Evolutionary conservation across 2,797 vertebrate genomes (phyloP), one percentile per base, ranked within the genome.

Genomic region (Helicolenus hilgendorfi): DNA sequence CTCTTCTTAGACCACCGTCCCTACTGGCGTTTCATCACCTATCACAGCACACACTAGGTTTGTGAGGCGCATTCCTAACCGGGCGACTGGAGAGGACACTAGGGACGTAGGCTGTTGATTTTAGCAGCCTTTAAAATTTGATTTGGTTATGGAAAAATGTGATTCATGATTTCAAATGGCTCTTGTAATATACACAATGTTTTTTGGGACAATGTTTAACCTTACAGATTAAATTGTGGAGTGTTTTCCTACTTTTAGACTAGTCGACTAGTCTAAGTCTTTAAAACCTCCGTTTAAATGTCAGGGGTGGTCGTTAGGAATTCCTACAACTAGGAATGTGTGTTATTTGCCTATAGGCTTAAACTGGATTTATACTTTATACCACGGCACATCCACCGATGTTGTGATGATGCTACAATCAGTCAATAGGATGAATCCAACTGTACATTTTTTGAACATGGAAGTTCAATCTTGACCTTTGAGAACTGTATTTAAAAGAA

Each of bases 51-150:
- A 49, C 45, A 49, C 7, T 18, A 49, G 18, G 3, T 49, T 20
- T 0, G 18, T 49, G 45, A 49, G 0, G 45, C 18, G 18, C 45
- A 49, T 20, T 49, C 45, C 45, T 49, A 20, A 20, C 45, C 18
- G 0, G 18, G 18, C 1, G 18, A 49, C 49, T 4, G n/a, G 49
- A 55, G 49, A 1, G n/a, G 20, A 55, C 49, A n/a, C 49, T 55
- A 4, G 49, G 11, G 45, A 55, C 49, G 11, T 49, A 20, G 15
- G 45, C 45, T 20, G 0, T 49, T 49, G 9, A 22, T 55, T 55
- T 55, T 0, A 49, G 18, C n/a, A 0, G 49, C 49, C 10, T 55
- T 55, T 55, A 22, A 55, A 55, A 49, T 49, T 1, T n/a, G 0
- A 55, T 55, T 55, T 55, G 53, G 53, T n/a, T 22, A 55, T 55